These are phyloP conservation scores for Nomada goodeniana DNA, from an alignment of 2,888 invertebrate species.

Conservation along the genomic window DNA sequence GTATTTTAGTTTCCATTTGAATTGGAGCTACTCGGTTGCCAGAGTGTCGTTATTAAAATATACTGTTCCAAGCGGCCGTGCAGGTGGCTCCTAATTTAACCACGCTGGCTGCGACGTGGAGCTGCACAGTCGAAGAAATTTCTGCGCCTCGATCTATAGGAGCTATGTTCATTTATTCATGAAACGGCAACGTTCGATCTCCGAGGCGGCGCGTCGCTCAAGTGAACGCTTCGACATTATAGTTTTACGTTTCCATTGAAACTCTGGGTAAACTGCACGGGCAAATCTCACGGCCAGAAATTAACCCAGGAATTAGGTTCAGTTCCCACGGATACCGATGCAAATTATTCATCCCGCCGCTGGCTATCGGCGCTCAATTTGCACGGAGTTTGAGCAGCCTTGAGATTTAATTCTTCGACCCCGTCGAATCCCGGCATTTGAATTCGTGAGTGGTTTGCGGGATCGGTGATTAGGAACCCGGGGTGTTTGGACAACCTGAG, in stretches of 20 bases:
- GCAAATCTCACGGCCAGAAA: constrained; percentile 58
- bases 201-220: background rate
- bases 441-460: constrained; percentile 59
- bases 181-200: no score
- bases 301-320: constrained; percentile 67
- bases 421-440: constrained; percentile 51
- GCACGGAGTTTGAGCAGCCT: constrained; percentile 66
- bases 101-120: no score
- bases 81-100: no score
- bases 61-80: no score
- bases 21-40: no score
- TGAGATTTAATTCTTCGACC: constrained; percentile 68
- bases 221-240: constrained; percentile 9
- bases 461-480: constrained; percentile 59
- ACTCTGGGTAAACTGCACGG: constrained; percentile 33
- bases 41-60: no score
- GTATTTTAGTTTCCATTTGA: no score
- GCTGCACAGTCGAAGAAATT: no score
- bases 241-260: constrained; percentile 39
- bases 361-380: constrained; percentile 69
- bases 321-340: constrained; percentile 59
- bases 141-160: no score
- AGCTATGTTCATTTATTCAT: no score
- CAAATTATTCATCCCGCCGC: constrained; percentile 69
- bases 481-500: constrained; percentile 42